These are phyloP conservation scores for Myrmecophaga tridactyla DNA, from an alignment of 2,113 vertebrate genomes.

Conservation along the genomic window DNA sequence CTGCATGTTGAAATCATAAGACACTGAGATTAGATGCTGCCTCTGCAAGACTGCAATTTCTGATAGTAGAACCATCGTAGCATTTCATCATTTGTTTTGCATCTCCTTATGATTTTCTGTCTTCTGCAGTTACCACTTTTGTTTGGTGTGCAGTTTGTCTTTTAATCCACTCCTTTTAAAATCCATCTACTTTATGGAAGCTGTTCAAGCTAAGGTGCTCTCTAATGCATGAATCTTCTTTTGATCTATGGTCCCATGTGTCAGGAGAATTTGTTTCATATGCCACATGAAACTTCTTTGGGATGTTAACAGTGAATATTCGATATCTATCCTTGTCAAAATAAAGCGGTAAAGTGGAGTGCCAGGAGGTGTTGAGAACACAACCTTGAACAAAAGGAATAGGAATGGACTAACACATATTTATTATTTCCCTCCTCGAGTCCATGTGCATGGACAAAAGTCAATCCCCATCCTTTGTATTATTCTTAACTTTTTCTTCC, in stretches of 20 bases:
- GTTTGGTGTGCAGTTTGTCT: neutral
- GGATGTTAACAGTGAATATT: neutral
- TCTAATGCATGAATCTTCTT: neutral
- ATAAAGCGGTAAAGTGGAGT: neutral
- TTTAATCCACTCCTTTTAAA: neutral
- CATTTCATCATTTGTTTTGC: neutral
- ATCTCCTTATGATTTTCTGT: neutral
- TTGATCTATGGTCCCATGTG: neutral
- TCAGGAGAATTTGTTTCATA: neutral
- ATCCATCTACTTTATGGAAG: neutral
- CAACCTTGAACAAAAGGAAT: neutral
- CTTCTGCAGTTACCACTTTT: neutral
- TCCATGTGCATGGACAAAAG: neutral
- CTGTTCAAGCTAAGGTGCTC: neutral
- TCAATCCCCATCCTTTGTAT: neutral
- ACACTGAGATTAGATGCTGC: neutral
- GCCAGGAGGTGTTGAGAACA: fast-evolving
- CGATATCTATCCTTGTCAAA: neutral
- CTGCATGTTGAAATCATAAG: neutral
- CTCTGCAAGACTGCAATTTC: neutral
- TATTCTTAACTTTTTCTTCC: neutral
- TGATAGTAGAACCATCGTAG: neutral
- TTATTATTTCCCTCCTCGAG: neutral
- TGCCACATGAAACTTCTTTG: neutral
- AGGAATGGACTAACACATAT: neutral